Percentiles rank a stretch among this genome's conserved stretches.
Evolutionary conservation across 2,888 invertebrate genomes (phyloP).

Genomic region (Xestia rhomboidea): DNA sequence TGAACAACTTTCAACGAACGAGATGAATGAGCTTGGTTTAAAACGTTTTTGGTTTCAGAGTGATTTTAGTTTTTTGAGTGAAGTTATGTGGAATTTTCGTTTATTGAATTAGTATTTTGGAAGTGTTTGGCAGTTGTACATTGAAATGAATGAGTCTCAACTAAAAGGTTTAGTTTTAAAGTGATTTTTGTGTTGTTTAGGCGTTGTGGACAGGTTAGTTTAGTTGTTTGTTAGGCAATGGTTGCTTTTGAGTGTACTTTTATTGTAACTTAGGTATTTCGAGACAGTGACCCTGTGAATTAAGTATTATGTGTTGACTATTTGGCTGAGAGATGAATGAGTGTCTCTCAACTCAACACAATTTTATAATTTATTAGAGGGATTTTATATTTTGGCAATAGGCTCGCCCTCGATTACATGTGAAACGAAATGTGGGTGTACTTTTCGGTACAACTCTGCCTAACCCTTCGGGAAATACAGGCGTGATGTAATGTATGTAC

Average conservation of each 20-base stretch:
- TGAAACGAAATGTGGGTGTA: no score
- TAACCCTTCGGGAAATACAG: not conserved
- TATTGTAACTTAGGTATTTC: not conserved
- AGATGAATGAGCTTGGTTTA: conserved; percentile 38
- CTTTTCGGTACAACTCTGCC: no score
- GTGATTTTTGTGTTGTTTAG: conserved; percentile 5
- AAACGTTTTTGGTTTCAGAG: conserved; percentile 5
- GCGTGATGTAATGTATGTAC: not conserved
- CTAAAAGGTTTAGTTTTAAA: conserved; percentile 28
- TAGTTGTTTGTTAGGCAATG: not conserved
- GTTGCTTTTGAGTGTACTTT: not conserved
- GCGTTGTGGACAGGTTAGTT: not conserved
- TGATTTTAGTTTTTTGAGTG: conserved; percentile 11
- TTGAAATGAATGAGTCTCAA: not conserved
- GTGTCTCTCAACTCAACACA: not conserved
- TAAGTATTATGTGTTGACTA: not conserved
- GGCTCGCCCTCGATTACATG: no score
- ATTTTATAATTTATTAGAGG: not conserved
- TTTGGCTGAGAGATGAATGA: not conserved
- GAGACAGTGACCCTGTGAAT: not conserved
- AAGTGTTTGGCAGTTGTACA: not conserved
- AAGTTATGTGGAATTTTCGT: not conserved
- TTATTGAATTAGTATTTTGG: not conserved
- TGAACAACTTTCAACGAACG: conserved; percentile 19
- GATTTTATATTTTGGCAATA: not conserved